Evolutionary conservation across 1,140 invertebrate genomes (phyloP).

Genomic region (Contarinia nasturtii): DNA sequence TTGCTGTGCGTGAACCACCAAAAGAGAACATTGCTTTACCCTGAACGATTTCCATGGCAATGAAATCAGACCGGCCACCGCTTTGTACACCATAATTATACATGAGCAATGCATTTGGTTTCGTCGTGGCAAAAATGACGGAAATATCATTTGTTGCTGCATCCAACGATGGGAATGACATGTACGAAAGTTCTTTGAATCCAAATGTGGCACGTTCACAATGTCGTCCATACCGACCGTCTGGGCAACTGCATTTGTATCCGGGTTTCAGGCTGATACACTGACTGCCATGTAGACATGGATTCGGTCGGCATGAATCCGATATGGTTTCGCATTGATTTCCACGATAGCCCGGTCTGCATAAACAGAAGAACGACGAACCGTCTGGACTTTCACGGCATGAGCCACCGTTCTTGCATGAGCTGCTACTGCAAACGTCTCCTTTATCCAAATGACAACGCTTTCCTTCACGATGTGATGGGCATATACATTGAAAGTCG

Average conservation of each 20-base stretch:
- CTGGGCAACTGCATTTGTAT: constrained; percentile 71
- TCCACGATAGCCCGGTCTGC: constrained; percentile 70
- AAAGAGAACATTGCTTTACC: constrained; percentile 75
- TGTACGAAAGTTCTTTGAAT: constrained; percentile 74
- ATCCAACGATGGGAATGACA: constrained; percentile 69
- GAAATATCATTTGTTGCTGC: constrained; percentile 78
- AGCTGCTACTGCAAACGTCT: constrained; percentile 62
- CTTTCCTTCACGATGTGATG: constrained; percentile 53
- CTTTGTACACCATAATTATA: constrained; percentile 79
- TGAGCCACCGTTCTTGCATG: constrained; percentile 75
- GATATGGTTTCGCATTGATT: constrained; percentile 69
- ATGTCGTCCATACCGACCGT: constrained; percentile 71
- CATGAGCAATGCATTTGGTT: constrained; percentile 62
- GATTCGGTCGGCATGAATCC: constrained; percentile 77
- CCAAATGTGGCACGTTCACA: constrained; percentile 81
- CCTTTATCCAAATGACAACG: constrained; percentile 67
- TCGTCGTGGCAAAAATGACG: constrained; percentile 77
- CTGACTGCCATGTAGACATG: constrained; percentile 66
- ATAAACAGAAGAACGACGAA: constrained; percentile 75
- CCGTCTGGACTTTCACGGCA: constrained; percentile 71
- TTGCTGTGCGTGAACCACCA: constrained; percentile 68
- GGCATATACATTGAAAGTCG: constrained; percentile 67
- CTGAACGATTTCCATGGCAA: constrained; percentile 71
- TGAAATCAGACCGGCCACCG: constrained; percentile 76
- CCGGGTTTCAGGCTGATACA: constrained; percentile 65